These are phyloP conservation scores for Vesta saturnalis DNA, from an alignment of 2,888 invertebrate genomes.

Conservation along the genomic window DNA sequence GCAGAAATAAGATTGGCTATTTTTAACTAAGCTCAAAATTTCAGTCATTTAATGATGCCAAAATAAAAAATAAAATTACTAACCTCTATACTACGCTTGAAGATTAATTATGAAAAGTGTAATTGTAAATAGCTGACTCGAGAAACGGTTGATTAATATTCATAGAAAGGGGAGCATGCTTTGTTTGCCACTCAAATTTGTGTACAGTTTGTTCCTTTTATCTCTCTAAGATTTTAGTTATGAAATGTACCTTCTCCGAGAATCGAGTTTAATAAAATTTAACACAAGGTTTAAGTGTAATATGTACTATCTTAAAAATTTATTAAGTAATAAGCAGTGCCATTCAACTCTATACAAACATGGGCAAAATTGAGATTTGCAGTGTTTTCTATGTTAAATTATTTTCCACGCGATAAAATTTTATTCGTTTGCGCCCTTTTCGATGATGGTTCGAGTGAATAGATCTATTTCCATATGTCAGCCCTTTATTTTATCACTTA, in stretches of 20 bases:
- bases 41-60: neutral
- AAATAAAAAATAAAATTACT: neutral
- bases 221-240: too few species aligned
- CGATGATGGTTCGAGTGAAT: constrained; percentile 22
- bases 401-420: constrained; percentile 45
- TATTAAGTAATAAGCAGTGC: too few species aligned
- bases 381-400: constrained; percentile 30
- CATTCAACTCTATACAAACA: too few species aligned
- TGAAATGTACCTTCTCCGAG: too few species aligned
- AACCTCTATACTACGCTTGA: neutral
- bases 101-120: constrained; percentile 34
- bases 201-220: constrained; percentile 12
- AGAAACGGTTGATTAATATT: constrained; percentile 31
- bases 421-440: constrained; percentile 34
- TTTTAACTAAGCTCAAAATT: constrained; percentile 14
- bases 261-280: too few species aligned
- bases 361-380: too few species aligned
- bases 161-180: constrained; percentile 25
- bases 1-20: constrained; percentile 29
- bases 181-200: constrained; percentile 3
- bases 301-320: too few species aligned
- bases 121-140: constrained; percentile 36
- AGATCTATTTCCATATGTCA: constrained; percentile 33
- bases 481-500: constrained; percentile 21
- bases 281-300: too few species aligned